Evolutionary conservation across 2,888 invertebrate genomes (phyloP), one percentile per base, ranked within the genome.

Genomic region (Oeneis ivallda): DNA sequence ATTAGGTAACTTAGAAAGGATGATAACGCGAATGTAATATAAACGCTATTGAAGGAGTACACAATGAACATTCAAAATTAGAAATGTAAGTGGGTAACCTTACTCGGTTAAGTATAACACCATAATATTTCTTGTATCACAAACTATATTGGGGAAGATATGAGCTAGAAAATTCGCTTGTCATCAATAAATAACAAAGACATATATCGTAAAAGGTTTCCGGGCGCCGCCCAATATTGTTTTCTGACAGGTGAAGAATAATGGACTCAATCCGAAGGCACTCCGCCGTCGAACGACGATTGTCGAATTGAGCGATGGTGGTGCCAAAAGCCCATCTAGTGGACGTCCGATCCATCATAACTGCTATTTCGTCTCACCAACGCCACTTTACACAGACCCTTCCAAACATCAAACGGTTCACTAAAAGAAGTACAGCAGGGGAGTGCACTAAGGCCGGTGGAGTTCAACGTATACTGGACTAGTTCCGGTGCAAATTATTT

Each of bases 251-350:
- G 71, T 73, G 79, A 81, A 81, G 85, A 88, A 89, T 89, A 87
- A 89, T 89, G 83, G 82, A 77, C 72, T 80, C 84, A 84, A 86
- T 87, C 84, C 81, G 78, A 73, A 76, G 79, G 79, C 85, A 83
- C 84, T 81, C 79, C 74, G 75, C 77, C 80, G 83, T 85, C 87
- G 85, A 88, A 88, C 87, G 79, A 79, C 81, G 84, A 89, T 88
- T 83, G 83, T 82, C 78, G 82, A 75, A 89, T 90, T 89, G 90
- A 90, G 84, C 85, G 89, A 89, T 90, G 86, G 83, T 79, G 78
- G 80, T 82, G 86, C 83, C 89, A 84, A 87, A 88, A 86, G 84
- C 85, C 83, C 85, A 84, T 84, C 81, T 82, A 86, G 81, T 82
- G 79, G 84, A 79, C 82, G 79, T 76, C 81, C 81, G 79, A 90